These are phyloP conservation scores for Narcine bancroftii DNA, from an alignment of 2,113 vertebrate genomes.

Conservation along the genomic window DNA sequence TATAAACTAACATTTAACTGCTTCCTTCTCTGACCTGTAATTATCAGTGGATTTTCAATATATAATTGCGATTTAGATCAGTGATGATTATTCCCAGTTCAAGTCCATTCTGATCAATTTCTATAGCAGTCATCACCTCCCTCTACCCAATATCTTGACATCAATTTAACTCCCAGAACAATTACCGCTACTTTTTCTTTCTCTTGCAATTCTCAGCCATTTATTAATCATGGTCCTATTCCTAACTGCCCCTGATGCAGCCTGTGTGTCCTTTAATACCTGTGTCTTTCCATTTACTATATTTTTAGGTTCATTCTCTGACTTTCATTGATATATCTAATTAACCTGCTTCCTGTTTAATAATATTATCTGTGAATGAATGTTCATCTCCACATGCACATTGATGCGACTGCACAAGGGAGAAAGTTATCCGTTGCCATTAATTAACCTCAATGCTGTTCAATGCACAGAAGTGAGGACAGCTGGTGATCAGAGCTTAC, in stretches of 20 bases:
- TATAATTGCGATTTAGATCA: neutral
- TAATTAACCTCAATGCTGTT: too few species aligned
- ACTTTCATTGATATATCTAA: neutral
- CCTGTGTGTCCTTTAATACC: too few species aligned
- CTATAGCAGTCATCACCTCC: neutral
- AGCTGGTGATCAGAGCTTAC: too few species aligned
- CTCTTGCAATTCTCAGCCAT: neutral
- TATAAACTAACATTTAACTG: neutral
- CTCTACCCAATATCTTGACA: neutral
- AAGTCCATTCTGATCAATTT: neutral
- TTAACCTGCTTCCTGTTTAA: neutral
- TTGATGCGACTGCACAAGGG: neutral
- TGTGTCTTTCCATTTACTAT: neutral
- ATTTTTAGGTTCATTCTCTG: neutral
- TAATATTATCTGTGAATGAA: neutral
- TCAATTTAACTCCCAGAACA: neutral
- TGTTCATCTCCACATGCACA: neutral
- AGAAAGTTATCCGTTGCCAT: too few species aligned
- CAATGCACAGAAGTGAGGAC: too few species aligned
- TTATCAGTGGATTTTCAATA: neutral
- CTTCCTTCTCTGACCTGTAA: neutral
- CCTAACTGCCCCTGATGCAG: neutral
- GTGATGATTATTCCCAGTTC: neutral
- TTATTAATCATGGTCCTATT: neutral
- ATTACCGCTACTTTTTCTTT: neutral